These are phyloP conservation scores for Lacerta agilis DNA, from an alignment of 2,797 vertebrate species.

Conservation along the genomic window DNA sequence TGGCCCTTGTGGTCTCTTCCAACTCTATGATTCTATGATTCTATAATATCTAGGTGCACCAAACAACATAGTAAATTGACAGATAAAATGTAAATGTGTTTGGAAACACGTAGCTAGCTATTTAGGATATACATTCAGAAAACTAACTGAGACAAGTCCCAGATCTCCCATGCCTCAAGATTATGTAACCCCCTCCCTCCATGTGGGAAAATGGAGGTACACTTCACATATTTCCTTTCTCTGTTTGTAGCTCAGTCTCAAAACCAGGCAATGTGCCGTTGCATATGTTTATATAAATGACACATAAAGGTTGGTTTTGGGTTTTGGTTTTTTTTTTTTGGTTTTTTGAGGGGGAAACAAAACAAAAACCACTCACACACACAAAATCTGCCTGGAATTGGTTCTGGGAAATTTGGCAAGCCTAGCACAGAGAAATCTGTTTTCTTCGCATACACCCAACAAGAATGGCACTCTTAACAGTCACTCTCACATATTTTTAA, in stretches of 20 bases:
- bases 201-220: neutral
- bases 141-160: neutral
- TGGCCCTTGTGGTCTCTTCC: no score
- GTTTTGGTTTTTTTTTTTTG: neutral
- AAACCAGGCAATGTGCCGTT: slow-evolving; percentile 8
- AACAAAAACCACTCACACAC: neutral
- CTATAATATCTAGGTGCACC: neutral
- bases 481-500: slow-evolving; percentile 22
- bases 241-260: neutral
- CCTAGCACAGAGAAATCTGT: neutral
- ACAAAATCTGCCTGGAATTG: slow-evolving; percentile 9
- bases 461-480: slow-evolving; percentile 1
- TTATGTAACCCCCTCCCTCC: neutral
- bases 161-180: neutral
- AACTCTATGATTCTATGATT: no score
- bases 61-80: neutral
- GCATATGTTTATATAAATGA: slow-evolving; percentile 27
- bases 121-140: neutral
- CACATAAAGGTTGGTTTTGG: neutral
- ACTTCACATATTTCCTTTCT: neutral
- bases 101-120: neutral
- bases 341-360: neutral
- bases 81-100: neutral
- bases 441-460: neutral
- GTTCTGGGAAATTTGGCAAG: slow-evolving; percentile 22